Conservation (phyloP, 2,113 vertebrate genomes). For the Pygoscelis antarcticus region DNA sequence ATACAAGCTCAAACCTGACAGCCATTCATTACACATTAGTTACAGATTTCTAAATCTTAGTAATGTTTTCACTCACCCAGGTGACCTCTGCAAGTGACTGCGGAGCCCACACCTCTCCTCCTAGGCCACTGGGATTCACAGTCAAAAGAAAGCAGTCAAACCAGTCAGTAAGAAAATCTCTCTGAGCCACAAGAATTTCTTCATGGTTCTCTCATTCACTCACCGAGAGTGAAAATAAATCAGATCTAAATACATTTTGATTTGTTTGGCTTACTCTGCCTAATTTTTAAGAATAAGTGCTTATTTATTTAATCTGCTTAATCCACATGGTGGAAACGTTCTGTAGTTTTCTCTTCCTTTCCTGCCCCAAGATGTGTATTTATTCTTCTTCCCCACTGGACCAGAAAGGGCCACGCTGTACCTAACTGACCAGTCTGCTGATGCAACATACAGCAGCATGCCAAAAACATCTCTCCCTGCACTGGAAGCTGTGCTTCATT, state of each 20-base stretch:
- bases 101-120: neutral
- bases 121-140: neutral
- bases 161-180: neutral
- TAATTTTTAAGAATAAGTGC: neutral
- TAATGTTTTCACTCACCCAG: neutral
- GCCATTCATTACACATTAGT: neutral
- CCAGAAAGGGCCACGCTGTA: conserved; percentile 26
- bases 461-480: neutral
- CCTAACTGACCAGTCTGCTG: neutral
- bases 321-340: neutral
- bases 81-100: neutral
- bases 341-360: neutral
- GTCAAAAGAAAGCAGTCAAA: neutral
- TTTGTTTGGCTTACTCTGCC: neutral
- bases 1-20: neutral
- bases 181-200: neutral
- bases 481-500: neutral
- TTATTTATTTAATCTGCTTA: neutral
- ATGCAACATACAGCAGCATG: neutral
- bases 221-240: neutral
- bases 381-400: neutral
- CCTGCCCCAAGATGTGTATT: neutral
- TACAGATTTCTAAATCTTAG: neutral
- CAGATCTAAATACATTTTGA: neutral
- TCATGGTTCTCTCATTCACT: neutral